Evolutionary conservation across 2,888 invertebrate genomes (phyloP).

Genomic region (Tricholauxania praeusta): DNA sequence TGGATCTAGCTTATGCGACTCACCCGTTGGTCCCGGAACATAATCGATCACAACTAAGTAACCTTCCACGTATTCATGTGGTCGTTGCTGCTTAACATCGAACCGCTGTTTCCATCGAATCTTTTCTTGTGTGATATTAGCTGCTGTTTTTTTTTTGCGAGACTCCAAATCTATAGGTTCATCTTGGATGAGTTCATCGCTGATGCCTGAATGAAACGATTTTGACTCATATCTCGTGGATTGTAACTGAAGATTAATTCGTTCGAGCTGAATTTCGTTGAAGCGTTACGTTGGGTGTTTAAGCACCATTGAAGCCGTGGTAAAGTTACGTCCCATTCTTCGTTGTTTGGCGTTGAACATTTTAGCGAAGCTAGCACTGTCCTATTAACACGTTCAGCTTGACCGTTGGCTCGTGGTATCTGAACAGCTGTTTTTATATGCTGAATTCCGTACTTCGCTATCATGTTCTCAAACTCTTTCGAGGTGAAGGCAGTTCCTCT

Average conservation of each 20-base stretch:
- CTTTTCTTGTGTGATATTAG: constrained; percentile 12
- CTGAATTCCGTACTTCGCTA: too few relatives aligned
- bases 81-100: constrained; percentile 34
- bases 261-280: constrained; percentile 33
- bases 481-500: too few relatives aligned
- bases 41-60: constrained; percentile 36
- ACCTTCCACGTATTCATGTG: constrained; percentile 28
- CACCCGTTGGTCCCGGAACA: constrained; percentile 33
- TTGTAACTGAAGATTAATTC: constrained; percentile 37
- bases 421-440: too few relatives aligned
- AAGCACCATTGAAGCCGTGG: constrained; percentile 25
- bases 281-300: constrained; percentile 25
- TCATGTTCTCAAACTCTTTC: too few relatives aligned
- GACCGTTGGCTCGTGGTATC: constrained; percentile 12
- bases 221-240: constrained; percentile 30
- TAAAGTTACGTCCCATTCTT: constrained; percentile 25
- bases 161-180: not conserved
- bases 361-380: constrained; percentile 17
- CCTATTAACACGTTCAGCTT: constrained; percentile 24
- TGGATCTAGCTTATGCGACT: constrained; percentile 36
- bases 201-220: constrained; percentile 35
- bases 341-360: too few relatives aligned
- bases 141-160: not conserved
- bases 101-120: constrained; percentile 40
- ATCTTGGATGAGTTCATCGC: constrained; percentile 4